phyloP scores from a whole-genome alignment of 2,797 vertebrate species.

The Cuniculus paca region DNA sequence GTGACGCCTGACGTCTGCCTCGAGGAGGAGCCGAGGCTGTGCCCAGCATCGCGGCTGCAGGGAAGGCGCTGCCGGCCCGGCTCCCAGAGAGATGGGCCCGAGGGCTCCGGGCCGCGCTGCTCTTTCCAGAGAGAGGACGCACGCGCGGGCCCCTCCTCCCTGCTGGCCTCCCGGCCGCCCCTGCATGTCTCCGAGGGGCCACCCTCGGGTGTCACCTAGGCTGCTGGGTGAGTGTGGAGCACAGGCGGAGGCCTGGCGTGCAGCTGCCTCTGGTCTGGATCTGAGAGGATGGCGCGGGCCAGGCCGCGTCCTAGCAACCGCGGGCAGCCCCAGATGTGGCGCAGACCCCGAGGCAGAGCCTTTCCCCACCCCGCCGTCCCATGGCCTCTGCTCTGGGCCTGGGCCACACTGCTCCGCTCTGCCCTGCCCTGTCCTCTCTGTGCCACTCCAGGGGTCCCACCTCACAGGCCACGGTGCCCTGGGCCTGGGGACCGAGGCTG shows the following conservation, averaged over 20 bases:
- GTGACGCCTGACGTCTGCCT: neutral
- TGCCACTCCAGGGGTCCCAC: fast-evolving
- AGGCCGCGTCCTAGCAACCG: neutral
- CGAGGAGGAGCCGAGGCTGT: fast-evolving
- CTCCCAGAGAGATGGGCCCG: fast-evolving
- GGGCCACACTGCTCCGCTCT: no score
- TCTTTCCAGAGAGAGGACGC: neutral
- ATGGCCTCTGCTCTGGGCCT: neutral
- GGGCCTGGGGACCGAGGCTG: neutral
- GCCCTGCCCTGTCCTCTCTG: fast-evolving
- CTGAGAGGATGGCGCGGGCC: neutral
- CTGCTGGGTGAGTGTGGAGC: neutral
- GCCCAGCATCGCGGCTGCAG: neutral
- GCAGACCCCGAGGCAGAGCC: neutral
- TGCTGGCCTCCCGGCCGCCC: neutral
- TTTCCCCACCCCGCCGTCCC: no score
- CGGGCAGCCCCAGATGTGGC: neutral
- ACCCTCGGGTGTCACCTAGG: neutral
- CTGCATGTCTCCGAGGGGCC: fast-evolving
- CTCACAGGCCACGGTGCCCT: fast-evolving
- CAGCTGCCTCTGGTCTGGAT: neutral
- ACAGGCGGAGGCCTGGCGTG: neutral
- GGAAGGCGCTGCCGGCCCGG: fast-evolving
- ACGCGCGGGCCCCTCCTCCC: no score
- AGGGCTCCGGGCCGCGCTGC: neutral